Percentiles rank a stretch among this genome's conserved stretches.
phyloP scores from a whole-genome alignment of 2,888 invertebrate species.

The Melanchra persicariae region DNA sequence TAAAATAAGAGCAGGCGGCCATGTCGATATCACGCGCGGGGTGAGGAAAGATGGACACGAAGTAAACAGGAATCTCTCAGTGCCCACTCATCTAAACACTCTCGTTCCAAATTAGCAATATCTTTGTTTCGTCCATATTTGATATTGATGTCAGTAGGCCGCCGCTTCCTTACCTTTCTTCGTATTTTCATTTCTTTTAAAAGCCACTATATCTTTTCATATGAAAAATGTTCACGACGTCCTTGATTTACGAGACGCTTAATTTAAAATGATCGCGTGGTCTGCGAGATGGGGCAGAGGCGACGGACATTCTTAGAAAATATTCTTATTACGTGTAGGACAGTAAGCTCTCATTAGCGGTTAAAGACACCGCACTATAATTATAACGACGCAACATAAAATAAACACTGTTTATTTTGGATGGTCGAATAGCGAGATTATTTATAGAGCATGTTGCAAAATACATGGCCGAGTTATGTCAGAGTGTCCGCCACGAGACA shows the following conservation, averaged over 20 bases:
- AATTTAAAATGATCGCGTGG: slow-evolving; percentile 65
- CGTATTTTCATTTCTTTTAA: slow-evolving; percentile 64
- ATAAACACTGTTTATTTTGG: slow-evolving; percentile 85
- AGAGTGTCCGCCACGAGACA: slow-evolving; percentile 69
- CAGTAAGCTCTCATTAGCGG: slow-evolving; percentile 86
- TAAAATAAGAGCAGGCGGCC: slow-evolving; percentile 39
- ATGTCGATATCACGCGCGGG: slow-evolving; percentile 29
- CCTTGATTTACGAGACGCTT: slow-evolving; percentile 78
- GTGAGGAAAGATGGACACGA: slow-evolving; percentile 27
- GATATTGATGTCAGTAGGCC: slow-evolving; percentile 73
- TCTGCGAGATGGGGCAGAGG: slow-evolving; percentile 62
- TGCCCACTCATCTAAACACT: slow-evolving; percentile 51
- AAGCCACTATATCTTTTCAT: slow-evolving; percentile 60
- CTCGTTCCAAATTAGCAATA: slow-evolving; percentile 71
- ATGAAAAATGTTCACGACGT: slow-evolving; percentile 73
- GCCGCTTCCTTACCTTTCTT: slow-evolving; percentile 61
- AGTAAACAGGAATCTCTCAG: slow-evolving; percentile 45
- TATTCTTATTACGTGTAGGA: slow-evolving; percentile 71
- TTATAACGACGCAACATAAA: slow-evolving; percentile 81
- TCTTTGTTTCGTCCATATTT: slow-evolving; percentile 74
- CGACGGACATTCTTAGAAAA: slow-evolving; percentile 66
- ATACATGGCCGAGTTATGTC: slow-evolving; percentile 90
- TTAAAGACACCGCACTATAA: slow-evolving; percentile 88
- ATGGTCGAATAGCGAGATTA: slow-evolving; percentile 81
- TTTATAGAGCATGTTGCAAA: slow-evolving; percentile 87